Evolutionary conservation across 2,888 invertebrate genomes (phyloP), one percentile per base, ranked within the genome.

Genomic region (Euzophera pinguis): DNA sequence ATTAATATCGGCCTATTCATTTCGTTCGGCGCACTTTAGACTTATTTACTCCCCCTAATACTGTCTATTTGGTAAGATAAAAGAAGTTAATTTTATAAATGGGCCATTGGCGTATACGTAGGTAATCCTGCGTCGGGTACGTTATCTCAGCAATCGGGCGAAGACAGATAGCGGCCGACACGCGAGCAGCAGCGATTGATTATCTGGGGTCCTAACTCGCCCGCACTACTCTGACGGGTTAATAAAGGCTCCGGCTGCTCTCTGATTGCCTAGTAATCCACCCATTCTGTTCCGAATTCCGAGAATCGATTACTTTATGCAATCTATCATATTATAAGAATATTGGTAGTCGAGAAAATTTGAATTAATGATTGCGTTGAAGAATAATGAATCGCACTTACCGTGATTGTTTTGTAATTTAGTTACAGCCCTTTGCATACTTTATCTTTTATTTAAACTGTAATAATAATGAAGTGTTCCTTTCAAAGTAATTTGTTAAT

Each of bases 81-180:
- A 83, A 85, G 81, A 84, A 85, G 81, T 86, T 85, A 87, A 87
- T 86, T 87, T 81, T 83, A 87, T 88, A 85, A 87, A 88, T 88
- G 81, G 83, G 70, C 83, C 72, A 85, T 87, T 86, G 80, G 75
- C 78, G 73, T 80, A 80, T 82, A 78, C 73, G 82, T 83, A 79
- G 75, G 83, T 85, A 86, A 87, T 86, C 84, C 86, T 84, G 79
- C 81, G 82, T 85, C 73, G 74, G 75, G 65, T 54, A 68, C 73
- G 83, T 81, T 88, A 88, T 88, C 89, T 78, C 80, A 72, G 79
- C 71, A 84, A 88, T 88, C 85, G 81, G 77, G 77, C 77, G 78
- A 81, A 89, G 89, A 90, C 85, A 87, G 88, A 90, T 89, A 89
- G 88, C 76, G 80, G 84, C 84, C 78, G 82, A 81, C 90, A 89